Base-by-base conservation (phyloP, 2,113 vertebrate genomes). In the Embiotoca jacksoni region DNA sequence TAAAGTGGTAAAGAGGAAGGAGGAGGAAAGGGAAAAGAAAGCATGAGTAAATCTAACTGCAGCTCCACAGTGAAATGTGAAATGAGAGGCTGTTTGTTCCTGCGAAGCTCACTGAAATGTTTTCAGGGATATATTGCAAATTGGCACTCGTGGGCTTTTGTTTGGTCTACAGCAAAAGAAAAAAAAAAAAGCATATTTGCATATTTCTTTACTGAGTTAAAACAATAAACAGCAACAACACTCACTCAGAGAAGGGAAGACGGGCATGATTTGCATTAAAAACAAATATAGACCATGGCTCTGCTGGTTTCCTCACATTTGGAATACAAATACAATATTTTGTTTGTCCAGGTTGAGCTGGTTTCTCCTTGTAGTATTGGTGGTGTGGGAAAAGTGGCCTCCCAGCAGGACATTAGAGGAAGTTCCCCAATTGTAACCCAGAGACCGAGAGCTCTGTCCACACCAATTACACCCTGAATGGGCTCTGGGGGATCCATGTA, bases 381-480 rank as follows among this genome's bases (percentile, higher is more conserved):
- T 72, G 62, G 36, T 83, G 78, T 88, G 90, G 80, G 80, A 90
- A 88, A 63, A 77, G 56, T 81, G 84, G 79, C 75, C 68, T 85
- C 86, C 60, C 86, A 89, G 88, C 82, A 85, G 85, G 91, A 84
- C 89, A 84, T 68, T 32, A 73, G 76, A 88, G 91, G 89, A 92
- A 86, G 85, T 92, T 86, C 78, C 47, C 80, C 85, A 80, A 90
- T 88, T 88, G 82, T 93, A 88, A 85, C 88, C 86, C 90, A 87
- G 89, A 91, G 87, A 92, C 88, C 56, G 0, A 85, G 75, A 37
- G 68, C 91, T 93, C 93, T 87, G 91, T 93, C 90, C 87, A 89
- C 92, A 93, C 93, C 92, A 93, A 90, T 94, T 94, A 92, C 86
- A 85, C 57, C 85, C 73, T 92, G 92, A 93, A 94, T 87, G 83